These are phyloP conservation scores for Sebastes steindachneri DNA, from an alignment of 2,797 vertebrate genomes.

Conservation along the genomic window DNA sequence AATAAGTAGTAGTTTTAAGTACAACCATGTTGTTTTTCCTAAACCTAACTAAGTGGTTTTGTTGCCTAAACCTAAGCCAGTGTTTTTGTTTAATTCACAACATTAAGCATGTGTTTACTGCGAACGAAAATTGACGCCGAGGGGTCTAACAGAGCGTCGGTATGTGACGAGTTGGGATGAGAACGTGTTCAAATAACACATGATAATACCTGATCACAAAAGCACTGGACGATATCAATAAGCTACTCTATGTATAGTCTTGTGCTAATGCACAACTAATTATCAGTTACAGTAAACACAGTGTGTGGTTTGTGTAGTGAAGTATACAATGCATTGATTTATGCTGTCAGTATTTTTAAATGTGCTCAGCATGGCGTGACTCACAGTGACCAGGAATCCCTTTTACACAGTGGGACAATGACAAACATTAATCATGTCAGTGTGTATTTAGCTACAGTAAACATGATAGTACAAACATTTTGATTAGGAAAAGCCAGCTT, in stretches of 20 bases:
- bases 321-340: not conserved
- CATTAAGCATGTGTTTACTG: too few relatives aligned
- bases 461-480: not conserved
- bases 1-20: too few relatives aligned
- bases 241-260: not conserved
- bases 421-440: not conserved
- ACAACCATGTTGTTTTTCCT: too few relatives aligned
- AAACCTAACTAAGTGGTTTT: too few relatives aligned
- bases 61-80: too few relatives aligned
- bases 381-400: not conserved
- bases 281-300: not conserved
- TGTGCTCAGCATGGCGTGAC: not conserved
- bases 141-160: fast-evolving
- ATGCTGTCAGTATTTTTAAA: not conserved
- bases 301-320: not conserved
- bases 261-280: not conserved
- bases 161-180: too few relatives aligned
- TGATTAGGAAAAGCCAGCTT: not conserved
- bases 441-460: slow-evolving; percentile 6
- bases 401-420: not conserved
- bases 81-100: too few relatives aligned
- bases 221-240: not conserved
- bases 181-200: not conserved
- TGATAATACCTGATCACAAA: not conserved
- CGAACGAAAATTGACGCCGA: too few relatives aligned